Conservation (phyloP, 2,113 vertebrate species). For the Ceuthmochares aereus region DNA sequence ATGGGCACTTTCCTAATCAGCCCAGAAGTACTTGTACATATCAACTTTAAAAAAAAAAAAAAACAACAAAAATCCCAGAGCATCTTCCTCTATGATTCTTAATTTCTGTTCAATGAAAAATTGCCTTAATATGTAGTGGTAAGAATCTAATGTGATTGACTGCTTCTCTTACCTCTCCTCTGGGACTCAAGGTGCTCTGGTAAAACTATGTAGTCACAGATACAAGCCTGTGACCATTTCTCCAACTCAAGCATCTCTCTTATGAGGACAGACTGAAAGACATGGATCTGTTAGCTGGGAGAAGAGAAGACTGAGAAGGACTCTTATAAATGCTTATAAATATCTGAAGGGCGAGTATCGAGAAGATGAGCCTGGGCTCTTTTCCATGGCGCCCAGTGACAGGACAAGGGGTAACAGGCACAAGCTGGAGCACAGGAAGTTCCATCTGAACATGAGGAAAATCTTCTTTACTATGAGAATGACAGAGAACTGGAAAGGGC, state of each 20-base stretch:
- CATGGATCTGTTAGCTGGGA: too few species aligned
- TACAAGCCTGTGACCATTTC: background rate
- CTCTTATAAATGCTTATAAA: too few species aligned
- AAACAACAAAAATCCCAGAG: background rate
- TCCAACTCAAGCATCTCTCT: background rate
- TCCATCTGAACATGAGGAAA: too few species aligned
- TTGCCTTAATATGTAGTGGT: background rate
- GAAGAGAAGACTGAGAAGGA: too few species aligned
- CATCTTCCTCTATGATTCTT: background rate
- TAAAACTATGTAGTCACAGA: background rate
- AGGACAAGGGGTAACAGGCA: too few species aligned
- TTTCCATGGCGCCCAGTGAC: too few species aligned
- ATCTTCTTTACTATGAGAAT: too few species aligned
- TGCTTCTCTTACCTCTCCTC: background rate
- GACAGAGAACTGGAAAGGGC: too few species aligned
- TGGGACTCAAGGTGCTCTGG: background rate
- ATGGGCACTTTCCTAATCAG: background rate
- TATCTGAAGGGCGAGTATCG: too few species aligned
- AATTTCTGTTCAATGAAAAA: background rate
- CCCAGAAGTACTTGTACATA: background rate
- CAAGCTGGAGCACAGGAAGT: too few species aligned
- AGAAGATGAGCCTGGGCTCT: too few species aligned
- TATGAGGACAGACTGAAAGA: too few species aligned
- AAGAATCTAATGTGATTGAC: background rate
- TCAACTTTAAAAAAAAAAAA: background rate